Conservation (phyloP, 2,113 vertebrate species). For the Ciconia stormi region DNA sequence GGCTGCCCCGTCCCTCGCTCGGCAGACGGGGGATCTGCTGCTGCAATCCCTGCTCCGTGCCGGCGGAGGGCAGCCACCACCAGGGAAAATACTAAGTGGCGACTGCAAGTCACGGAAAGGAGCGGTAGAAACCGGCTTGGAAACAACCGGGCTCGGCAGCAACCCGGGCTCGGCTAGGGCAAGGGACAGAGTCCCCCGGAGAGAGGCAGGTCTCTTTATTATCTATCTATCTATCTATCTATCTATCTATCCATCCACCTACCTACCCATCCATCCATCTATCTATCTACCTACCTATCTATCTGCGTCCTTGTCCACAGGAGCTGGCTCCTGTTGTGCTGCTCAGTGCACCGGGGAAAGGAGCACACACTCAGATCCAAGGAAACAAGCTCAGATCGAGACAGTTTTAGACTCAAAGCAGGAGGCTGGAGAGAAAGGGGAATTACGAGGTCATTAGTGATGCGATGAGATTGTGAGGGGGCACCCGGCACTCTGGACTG, state of each 20-base stretch:
- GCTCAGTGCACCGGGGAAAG: accelerated
- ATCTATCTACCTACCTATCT: no score
- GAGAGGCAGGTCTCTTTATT: background rate
- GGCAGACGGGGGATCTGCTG: no score
- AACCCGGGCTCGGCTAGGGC: background rate
- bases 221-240: no score
- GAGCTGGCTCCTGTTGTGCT: background rate
- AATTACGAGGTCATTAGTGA: background rate
- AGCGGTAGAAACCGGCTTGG: background rate
- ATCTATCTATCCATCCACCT: no score
- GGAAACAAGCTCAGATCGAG: background rate
- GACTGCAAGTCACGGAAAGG: background rate
- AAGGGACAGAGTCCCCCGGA: background rate
- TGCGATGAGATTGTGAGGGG: background rate
- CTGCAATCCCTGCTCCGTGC: background rate
- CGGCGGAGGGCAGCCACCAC: conserved; percentile 61
- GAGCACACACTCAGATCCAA: background rate
- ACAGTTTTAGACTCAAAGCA: background rate
- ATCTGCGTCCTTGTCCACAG: background rate
- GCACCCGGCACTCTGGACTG: accelerated
- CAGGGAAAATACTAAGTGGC: background rate
- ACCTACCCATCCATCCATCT: no score
- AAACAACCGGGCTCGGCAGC: background rate
- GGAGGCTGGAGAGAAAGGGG: background rate
- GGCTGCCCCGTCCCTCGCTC: background rate